phyloP scores from a whole-genome alignment of 2,888 invertebrate genomes.

The Neocrepidodera transversa region DNA sequence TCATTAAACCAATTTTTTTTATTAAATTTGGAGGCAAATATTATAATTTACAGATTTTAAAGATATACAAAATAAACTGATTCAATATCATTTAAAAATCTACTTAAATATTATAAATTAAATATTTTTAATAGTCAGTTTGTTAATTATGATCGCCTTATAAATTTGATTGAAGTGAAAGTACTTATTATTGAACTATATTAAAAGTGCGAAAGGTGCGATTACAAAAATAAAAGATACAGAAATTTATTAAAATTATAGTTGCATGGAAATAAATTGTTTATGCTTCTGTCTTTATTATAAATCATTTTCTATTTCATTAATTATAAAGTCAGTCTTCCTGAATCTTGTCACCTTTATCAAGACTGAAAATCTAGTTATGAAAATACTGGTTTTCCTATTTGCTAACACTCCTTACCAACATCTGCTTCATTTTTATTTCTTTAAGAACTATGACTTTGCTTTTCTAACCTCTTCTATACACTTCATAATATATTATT shows the following conservation, averaged over 20 bases:
- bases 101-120: no score
- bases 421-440: no score
- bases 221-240: slow-evolving; percentile 1
- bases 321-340: not conserved
- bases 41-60: no score
- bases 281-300: not conserved
- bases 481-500: no score
- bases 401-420: no score
- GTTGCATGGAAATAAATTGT: not conserved
- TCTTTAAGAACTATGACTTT: no score
- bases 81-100: no score
- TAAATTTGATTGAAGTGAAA: slow-evolving; percentile 13
- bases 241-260: not conserved
- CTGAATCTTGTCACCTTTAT: not conserved
- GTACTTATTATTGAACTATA: slow-evolving; percentile 6
- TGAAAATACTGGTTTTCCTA: not conserved
- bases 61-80: no score
- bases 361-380: no score
- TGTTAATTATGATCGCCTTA: slow-evolving; percentile 5
- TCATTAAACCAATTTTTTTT: not conserved
- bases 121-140: no score
- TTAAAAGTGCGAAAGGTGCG: slow-evolving; percentile 5
- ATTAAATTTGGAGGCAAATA: no score
- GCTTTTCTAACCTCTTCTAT: no score
- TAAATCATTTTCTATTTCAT: not conserved